phyloP scores from a whole-genome alignment of 2,888 invertebrate species.

The Erynnis tages region DNA sequence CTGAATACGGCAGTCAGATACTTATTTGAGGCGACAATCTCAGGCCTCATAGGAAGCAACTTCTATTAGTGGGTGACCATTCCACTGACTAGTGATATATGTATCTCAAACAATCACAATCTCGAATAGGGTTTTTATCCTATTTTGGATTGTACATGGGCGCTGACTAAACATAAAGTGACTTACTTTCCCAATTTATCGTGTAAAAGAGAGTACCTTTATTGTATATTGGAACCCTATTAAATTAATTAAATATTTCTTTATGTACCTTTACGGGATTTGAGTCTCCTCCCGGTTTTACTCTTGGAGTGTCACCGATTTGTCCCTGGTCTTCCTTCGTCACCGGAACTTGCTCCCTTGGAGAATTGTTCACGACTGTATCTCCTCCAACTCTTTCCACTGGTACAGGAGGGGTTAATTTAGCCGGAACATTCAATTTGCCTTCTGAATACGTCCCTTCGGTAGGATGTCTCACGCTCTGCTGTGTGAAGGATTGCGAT shows the following conservation, averaged over 20 bases:
- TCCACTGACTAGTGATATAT: too few species aligned
- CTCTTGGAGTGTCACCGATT: conserved; percentile 49
- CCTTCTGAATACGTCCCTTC: conserved; percentile 53
- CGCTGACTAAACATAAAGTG: too few species aligned
- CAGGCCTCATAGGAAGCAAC: too few species aligned
- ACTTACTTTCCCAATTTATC: too few species aligned
- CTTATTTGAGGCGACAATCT: too few species aligned
- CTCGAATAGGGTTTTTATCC: too few species aligned
- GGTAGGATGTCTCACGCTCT: conserved; percentile 47
- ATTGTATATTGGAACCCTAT: too few species aligned
- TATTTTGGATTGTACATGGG: too few species aligned
- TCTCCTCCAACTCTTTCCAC: conserved; percentile 65
- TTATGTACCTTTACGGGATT: conserved; percentile 39
- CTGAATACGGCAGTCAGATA: too few species aligned
- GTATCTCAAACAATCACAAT: too few species aligned
- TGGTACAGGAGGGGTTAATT: conserved; percentile 38
- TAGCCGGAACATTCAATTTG: conserved; percentile 43
- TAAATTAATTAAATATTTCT: not conserved
- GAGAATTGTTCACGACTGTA: conserved; percentile 45
- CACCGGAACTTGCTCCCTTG: conserved; percentile 31
- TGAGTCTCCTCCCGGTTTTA: conserved; percentile 37
- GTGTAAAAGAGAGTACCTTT: too few species aligned
- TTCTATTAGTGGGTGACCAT: too few species aligned
- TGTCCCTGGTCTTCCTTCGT: conserved; percentile 43
- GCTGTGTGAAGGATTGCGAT: conserved; percentile 64